Base-by-base conservation (phyloP, 2,888 invertebrate species). In the Ditula angustiorana region DNA sequence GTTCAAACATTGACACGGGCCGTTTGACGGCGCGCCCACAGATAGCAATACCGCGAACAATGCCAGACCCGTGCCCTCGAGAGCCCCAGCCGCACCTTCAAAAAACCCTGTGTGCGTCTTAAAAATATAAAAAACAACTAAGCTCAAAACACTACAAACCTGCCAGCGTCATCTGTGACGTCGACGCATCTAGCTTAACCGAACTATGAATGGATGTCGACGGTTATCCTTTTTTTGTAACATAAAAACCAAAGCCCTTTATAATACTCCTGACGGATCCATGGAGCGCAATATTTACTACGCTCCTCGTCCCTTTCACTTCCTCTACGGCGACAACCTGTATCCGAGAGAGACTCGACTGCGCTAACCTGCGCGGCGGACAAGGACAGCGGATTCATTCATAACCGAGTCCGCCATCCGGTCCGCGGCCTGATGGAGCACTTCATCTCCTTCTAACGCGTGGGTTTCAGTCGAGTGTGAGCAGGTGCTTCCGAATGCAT, bases 351-450 rank as follows among this genome's bases (percentile, higher is more conserved):
- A 86, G 89, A 88, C 78, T 69, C 65, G 72, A 74, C 72, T 78
- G 81, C 76, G 77, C 74, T 72, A 77, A 76, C 71, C 72, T 69
- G 69, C 70, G 67, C 64, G 86, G 70, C 64, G 74, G 86, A 92
- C 78, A 81, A 77, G 84, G 92, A 92, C 79, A 74, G 85, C 77
- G 73, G 85, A 92, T 92, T 92, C 92, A 92, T 92, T 92, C 92
- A 92, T 92, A 90, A 92, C 90, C 81, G 87, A 90, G 90, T 87
- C 89, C 82, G 87, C 91, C 91, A 92, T 92, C 91, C 90, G 92
- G 91, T 90, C 90, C 87, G 83, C 81, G 86, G 82, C 85, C 85
- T 86, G 86, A 85, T 86, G 85, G 85, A 86, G 88, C 87, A 87
- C 82, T 90, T 88, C 82, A 92, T 92, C 92, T 92, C 92, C 83